Evolutionary conservation across 2,797 vertebrate genomes (phyloP).

Genomic region (Poecilia gillii): DNA sequence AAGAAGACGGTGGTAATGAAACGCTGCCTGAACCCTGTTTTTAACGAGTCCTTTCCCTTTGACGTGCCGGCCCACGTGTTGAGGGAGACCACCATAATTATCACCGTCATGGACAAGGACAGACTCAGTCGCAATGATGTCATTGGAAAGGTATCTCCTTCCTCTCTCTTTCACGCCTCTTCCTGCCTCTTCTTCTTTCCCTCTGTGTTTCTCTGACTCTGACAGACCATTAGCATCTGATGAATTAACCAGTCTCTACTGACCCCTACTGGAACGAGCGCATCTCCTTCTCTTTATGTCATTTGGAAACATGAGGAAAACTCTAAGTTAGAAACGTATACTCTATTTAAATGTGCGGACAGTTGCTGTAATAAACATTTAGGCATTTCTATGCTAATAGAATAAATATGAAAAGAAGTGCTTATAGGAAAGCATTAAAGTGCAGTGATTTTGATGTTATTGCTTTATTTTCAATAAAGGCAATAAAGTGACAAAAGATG

Average conservation of each 20-base stretch:
- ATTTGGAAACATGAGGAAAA: neutral
- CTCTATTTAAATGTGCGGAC: neutral
- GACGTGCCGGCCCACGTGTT: constrained; percentile 97
- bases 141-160: constrained; percentile 93
- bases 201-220: constrained; percentile 47
- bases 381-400: neutral
- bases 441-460: neutral
- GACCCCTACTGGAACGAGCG: constrained; percentile 74
- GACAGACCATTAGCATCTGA: constrained; percentile 28
- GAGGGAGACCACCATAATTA: constrained; percentile 97
- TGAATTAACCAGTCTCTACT: constrained; percentile 61
- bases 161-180: constrained; percentile 35
- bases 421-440: neutral
- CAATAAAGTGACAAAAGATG: neutral
- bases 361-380: neutral
- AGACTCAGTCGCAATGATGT: constrained; percentile 97
- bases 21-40: constrained; percentile 95
- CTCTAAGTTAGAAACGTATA: neutral
- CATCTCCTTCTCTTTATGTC: neutral
- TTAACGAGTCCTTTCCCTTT: constrained; percentile 98
- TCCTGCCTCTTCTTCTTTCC: constrained; percentile 44
- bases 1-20: constrained; percentile 99
- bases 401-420: neutral
- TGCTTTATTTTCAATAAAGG: neutral
- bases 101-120: constrained; percentile 99